Conservation (phyloP, 2,797 vertebrate genomes). For the Chromobotia macracanthus region DNA sequence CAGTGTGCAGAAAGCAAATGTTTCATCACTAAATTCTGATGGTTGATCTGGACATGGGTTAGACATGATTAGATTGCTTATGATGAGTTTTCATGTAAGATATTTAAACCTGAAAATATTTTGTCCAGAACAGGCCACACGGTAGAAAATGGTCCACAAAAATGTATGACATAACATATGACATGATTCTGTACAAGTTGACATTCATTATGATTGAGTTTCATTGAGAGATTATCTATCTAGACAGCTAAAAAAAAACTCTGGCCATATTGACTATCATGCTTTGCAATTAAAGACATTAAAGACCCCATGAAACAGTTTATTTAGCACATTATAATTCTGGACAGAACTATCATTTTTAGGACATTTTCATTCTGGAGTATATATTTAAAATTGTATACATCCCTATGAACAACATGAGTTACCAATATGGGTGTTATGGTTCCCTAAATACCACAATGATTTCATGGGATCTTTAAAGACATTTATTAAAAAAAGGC, state of each 20-base stretch:
- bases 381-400: not conserved
- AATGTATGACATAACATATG: not conserved
- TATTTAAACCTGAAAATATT: conserved; percentile 5
- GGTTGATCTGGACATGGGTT: not conserved
- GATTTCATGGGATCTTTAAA: not conserved
- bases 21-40: not conserved
- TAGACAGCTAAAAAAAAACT: conserved; percentile 1
- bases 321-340: not conserved
- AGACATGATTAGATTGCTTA: conserved; percentile 3
- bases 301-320: conserved; percentile 4
- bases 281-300: not conserved
- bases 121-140: not conserved
- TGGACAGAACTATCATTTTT: too few species aligned
- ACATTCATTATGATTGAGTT: conserved; percentile 23
- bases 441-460: not conserved
- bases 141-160: not conserved
- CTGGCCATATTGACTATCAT: not conserved
- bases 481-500: conserved; percentile 2
- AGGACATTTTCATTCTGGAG: not conserved
- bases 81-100: not conserved
- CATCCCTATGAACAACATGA: not conserved
- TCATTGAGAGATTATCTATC: conserved; percentile 5
- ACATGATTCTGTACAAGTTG: conserved; percentile 17
- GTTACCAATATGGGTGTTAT: not conserved
- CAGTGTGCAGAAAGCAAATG: not conserved